Conservation (phyloP, 2,888 invertebrate genomes). For the Stenodema calcarata region DNA sequence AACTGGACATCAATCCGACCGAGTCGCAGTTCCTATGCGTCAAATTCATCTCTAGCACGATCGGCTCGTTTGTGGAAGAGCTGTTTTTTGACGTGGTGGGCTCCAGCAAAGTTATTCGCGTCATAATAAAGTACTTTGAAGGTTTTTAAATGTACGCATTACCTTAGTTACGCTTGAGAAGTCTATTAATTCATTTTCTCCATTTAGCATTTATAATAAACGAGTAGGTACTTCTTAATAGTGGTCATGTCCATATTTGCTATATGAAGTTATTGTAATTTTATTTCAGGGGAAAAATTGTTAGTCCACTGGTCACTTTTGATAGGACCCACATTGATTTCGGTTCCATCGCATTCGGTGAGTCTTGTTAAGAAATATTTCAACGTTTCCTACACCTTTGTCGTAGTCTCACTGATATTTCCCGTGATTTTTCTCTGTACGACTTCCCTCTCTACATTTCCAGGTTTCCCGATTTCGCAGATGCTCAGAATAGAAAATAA, state of each 20-base stretch:
- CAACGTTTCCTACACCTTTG: not conserved
- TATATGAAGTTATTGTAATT: not conserved
- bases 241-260: no score
- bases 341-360: constrained; percentile 17
- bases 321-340: constrained; percentile 25
- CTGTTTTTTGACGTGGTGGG: constrained; percentile 4
- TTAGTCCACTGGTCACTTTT: constrained; percentile 30
- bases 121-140: constrained; percentile 27
- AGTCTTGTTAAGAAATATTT: not conserved
- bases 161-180: not conserved
- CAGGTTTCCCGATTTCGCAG: constrained; percentile 28
- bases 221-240: no score
- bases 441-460: not conserved
- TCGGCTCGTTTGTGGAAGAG: constrained; percentile 29
- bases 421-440: not conserved
- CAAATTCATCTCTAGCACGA: not conserved
- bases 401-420: not conserved
- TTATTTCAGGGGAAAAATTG: constrained; percentile 33
- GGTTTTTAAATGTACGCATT: not conserved
- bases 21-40: not conserved
- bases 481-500: constrained; percentile 9
- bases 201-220: no score
- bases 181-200: no score
- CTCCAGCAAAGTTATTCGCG: not conserved
- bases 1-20: not conserved